phyloP scores from a whole-genome alignment of 2,888 invertebrate genomes.

The Chrysolina americana region DNA sequence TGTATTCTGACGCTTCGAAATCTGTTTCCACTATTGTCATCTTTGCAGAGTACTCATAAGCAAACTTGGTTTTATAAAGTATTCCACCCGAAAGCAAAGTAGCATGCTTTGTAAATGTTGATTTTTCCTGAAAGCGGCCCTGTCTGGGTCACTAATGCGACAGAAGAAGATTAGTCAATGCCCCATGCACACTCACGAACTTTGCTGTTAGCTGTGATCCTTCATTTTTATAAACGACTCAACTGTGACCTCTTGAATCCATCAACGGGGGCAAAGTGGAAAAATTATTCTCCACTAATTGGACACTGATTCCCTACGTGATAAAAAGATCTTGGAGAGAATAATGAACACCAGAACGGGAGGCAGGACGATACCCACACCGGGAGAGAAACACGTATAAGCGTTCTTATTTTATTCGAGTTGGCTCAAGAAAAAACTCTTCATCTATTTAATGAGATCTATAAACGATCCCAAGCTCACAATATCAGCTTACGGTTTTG shows the following conservation, averaged over 20 bases:
- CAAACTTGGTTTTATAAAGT: too few relatives aligned
- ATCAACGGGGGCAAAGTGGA: conserved; percentile 45
- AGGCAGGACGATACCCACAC: not conserved
- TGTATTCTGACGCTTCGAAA: too few relatives aligned
- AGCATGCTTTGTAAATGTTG: not conserved
- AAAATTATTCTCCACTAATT: conserved; percentile 51
- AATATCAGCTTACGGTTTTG: too few relatives aligned
- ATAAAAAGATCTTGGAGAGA: conserved; percentile 38
- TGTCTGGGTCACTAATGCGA: conserved; percentile 48
- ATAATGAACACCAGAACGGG: conserved; percentile 1
- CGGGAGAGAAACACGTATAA: not conserved
- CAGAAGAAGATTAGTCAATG: conserved; percentile 57
- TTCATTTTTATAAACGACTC: conserved; percentile 55
- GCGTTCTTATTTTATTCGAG: not conserved
- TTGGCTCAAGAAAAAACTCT: not conserved
- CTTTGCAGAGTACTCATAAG: not conserved
- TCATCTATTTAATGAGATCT: too few relatives aligned
- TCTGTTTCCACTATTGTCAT: too few relatives aligned
- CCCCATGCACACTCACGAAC: conserved; percentile 51
- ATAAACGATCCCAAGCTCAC: too few relatives aligned
- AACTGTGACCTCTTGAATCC: conserved; percentile 52
- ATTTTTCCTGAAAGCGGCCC: conserved; percentile 26
- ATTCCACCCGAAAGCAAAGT: not conserved
- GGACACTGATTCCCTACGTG: conserved; percentile 46
- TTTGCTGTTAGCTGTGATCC: conserved; percentile 40